Evolutionary conservation across 2,797 vertebrate genomes (phyloP).

Genomic region (Alca torda): DNA sequence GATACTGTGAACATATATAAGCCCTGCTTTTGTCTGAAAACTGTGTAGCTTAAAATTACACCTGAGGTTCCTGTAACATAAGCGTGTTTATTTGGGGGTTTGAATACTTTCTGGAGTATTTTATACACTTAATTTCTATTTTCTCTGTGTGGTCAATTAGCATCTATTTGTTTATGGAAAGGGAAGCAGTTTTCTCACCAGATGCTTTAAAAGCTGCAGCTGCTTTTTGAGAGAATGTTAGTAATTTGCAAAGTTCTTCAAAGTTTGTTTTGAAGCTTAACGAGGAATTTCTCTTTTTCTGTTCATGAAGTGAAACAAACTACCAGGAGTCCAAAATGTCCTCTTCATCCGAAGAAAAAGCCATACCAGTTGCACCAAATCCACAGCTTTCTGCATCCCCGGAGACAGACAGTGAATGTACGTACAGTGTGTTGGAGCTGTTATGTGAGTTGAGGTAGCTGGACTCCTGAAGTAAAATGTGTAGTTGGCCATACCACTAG

Average conservation of each 20-base stretch:
- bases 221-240: neutral
- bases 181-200: neutral
- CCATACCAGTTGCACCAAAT: neutral
- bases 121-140: neutral
- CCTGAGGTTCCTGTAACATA: neutral
- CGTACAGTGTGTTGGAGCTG: constrained; percentile 3
- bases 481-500: neutral
- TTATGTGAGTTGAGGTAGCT: neutral
- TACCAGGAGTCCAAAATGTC: neutral
- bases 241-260: neutral
- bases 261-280: neutral
- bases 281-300: constrained; percentile 2
- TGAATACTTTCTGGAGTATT: neutral
- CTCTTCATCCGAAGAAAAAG: constrained; percentile 38
- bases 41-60: neutral
- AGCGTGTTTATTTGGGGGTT: neutral
- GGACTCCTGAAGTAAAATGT: neutral
- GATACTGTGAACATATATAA: neutral
- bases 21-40: neutral
- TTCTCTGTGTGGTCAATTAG: neutral
- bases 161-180: neutral
- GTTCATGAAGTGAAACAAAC: constrained; percentile 47
- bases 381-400: neutral
- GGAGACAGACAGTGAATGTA: constrained; percentile 45
- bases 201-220: neutral